phyloP scores from a whole-genome alignment of 2,113 vertebrate genomes.

The Nettapus auritus region DNA sequence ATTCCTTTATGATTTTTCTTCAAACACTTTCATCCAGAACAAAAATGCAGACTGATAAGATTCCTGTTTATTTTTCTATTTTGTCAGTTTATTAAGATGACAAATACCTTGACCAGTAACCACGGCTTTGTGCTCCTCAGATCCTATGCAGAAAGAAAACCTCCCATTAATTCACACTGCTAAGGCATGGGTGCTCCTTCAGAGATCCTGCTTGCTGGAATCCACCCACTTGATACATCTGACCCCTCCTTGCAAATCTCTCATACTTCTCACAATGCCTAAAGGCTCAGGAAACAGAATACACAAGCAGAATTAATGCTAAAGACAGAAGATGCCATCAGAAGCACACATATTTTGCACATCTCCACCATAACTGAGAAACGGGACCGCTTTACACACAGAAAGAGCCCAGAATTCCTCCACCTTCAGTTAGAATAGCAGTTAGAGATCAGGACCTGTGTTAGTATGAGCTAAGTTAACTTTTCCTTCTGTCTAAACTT shows the following conservation, averaged over 20 bases:
- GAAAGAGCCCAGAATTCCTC: slow-evolving; percentile 11
- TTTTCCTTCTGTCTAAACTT: slow-evolving; percentile 49
- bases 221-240: slow-evolving; percentile 64
- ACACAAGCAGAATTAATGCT: slow-evolving; percentile 58
- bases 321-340: slow-evolving; percentile 41
- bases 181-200: slow-evolving; percentile 37
- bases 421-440: slow-evolving; percentile 37
- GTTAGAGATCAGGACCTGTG: slow-evolving; percentile 52
- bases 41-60: slow-evolving; percentile 77
- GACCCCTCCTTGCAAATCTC: slow-evolving; percentile 74
- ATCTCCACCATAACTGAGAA: slow-evolving; percentile 4
- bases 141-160: neutral
- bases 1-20: slow-evolving; percentile 86
- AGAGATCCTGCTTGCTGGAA: slow-evolving; percentile 61
- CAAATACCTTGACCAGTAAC: slow-evolving; percentile 10
- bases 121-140: neutral
- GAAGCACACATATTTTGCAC: slow-evolving; percentile 48
- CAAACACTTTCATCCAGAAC: slow-evolving; percentile 86
- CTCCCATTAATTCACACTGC: slow-evolving; percentile 52
- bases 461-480: slow-evolving; percentile 48
- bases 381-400: neutral
- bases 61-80: slow-evolving; percentile 74
- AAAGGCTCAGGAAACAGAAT: slow-evolving; percentile 72
- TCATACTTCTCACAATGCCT: slow-evolving; percentile 68
- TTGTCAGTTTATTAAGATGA: slow-evolving; percentile 77